A percentile compares a stretch with the other conserved stretches of the same genome.
Conservation (phyloP, 2,797 vertebrate species). For the Sebastes aleutianus region DNA sequence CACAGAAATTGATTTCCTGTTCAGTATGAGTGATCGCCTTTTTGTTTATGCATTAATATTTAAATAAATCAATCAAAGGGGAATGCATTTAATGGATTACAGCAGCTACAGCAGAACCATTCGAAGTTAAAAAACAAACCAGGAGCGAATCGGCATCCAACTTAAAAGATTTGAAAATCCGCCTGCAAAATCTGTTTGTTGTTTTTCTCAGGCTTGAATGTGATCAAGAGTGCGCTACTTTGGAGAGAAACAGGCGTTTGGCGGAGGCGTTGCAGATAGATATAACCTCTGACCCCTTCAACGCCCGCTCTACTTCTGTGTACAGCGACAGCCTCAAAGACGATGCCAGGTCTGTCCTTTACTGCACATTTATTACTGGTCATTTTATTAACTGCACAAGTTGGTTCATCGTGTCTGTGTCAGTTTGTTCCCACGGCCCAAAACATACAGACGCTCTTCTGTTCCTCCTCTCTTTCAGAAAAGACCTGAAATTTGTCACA, state of each 20-base stretch:
- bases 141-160: not conserved
- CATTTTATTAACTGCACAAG: not conserved
- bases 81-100: not conserved
- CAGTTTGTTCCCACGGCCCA: not conserved
- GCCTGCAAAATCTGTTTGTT: not conserved
- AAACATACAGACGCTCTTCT: not conserved
- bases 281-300: constrained; percentile 91
- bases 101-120: not conserved
- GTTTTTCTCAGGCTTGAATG: constrained; percentile 87
- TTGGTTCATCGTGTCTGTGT: not conserved
- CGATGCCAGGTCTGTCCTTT: constrained; percentile 87
- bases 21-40: not conserved
- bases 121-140: accelerated
- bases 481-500: constrained; percentile 94
- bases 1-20: constrained; percentile 20
- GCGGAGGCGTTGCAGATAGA: constrained; percentile 96
- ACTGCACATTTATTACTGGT: not conserved
- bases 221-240: constrained; percentile 92
- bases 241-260: constrained; percentile 94
- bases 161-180: not conserved
- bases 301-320: constrained; percentile 85
- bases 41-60: constrained; percentile 16
- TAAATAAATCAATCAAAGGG: constrained; percentile 6
- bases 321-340: constrained; percentile 96
- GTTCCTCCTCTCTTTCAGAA: constrained; percentile 80